phyloP scores from a whole-genome alignment of 2,888 invertebrate species.

The Timema podura region DNA sequence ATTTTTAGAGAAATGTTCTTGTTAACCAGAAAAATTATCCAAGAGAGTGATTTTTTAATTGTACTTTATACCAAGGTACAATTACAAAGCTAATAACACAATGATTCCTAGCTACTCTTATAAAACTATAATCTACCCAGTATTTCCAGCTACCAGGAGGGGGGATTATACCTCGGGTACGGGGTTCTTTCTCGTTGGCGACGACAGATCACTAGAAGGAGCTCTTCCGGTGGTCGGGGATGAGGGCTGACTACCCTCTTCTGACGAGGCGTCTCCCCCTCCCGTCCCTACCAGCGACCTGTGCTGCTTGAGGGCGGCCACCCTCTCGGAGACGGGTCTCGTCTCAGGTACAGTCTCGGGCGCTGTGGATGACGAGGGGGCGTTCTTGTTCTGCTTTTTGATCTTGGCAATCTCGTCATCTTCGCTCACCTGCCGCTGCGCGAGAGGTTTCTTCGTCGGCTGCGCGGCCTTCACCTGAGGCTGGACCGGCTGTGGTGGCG shows the following conservation, averaged over 20 bases:
- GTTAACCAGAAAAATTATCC: no score
- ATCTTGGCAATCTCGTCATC: constrained; percentile 85
- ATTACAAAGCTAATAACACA: no score
- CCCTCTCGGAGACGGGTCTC: constrained; percentile 50
- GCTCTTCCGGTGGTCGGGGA: constrained; percentile 21
- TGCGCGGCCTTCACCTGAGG: constrained; percentile 35
- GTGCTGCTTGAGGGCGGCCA: constrained; percentile 43
- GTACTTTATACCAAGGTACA: no score
- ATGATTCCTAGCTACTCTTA: no score
- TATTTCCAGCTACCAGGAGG: not conserved
- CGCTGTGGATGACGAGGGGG: constrained; percentile 13
- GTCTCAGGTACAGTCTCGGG: constrained; percentile 42
- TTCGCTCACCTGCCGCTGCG: constrained; percentile 77
- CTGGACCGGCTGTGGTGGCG: constrained; percentile 43
- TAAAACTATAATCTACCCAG: no score
- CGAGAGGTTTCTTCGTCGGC: constrained; percentile 37
- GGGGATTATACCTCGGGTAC: constrained; percentile 63
- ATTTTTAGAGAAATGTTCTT: no score
- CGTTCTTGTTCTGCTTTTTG: constrained; percentile 78
- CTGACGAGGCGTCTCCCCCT: constrained; percentile 8
- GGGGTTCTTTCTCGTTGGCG: constrained; percentile 63
- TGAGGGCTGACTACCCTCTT: constrained; percentile 21
- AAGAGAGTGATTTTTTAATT: no score
- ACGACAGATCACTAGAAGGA: constrained; percentile 41
- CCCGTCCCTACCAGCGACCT: not conserved